Percentiles rank a stretch among this genome's conserved stretches.
phyloP scores from a whole-genome alignment of 2,888 invertebrate species.

The Ametastegia equiseti region DNA sequence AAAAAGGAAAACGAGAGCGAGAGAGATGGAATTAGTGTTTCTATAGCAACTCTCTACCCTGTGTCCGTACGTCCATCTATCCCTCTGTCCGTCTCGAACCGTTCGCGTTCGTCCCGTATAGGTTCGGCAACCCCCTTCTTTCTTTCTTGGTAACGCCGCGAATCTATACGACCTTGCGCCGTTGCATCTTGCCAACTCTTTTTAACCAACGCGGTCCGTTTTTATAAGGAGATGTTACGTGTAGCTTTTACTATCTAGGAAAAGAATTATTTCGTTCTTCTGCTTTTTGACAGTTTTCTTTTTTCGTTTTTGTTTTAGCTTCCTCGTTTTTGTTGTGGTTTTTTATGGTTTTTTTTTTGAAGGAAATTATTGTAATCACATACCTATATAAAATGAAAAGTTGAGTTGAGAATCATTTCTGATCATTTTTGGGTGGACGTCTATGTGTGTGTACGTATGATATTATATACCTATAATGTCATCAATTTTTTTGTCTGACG shows the following conservation, averaged over 20 bases:
- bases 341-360: no score
- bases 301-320: no score
- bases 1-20: slow-evolving; percentile 57
- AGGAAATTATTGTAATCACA: no score
- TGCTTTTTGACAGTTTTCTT: no score
- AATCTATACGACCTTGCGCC: slow-evolving; percentile 37
- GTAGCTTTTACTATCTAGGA: no score
- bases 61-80: slow-evolving; percentile 59
- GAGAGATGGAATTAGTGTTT: slow-evolving; percentile 79
- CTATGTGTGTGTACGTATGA: no score
- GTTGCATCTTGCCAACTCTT: slow-evolving; percentile 47
- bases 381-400: no score
- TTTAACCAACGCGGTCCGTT: slow-evolving; percentile 33
- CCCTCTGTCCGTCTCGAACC: slow-evolving; percentile 57
- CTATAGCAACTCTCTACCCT: slow-evolving; percentile 80
- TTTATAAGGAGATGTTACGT: not conserved
- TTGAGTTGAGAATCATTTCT: no score
- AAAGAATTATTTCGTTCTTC: not conserved
- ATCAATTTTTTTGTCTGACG: no score
- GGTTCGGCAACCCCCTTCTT: slow-evolving; percentile 28
- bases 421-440: no score
- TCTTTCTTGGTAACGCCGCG: slow-evolving; percentile 53
- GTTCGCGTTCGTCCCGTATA: slow-evolving; percentile 61
- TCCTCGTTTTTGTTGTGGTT: no score
- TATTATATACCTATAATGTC: no score